phyloP scores from a whole-genome alignment of 2,797 vertebrate genomes.

The Enteromius trimaculatus region DNA sequence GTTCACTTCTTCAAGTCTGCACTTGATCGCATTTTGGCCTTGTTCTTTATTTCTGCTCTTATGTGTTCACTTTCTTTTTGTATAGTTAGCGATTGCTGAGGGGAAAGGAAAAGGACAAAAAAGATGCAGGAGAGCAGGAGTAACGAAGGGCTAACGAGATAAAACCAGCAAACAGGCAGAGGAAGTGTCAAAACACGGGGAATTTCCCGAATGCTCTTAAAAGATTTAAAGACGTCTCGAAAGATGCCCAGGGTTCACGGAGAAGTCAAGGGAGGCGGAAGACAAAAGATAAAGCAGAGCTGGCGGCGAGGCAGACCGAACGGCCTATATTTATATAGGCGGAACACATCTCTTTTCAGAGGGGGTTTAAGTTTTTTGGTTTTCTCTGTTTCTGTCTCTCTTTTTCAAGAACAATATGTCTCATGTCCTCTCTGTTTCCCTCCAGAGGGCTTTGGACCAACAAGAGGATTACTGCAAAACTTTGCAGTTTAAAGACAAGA shows the following conservation, averaged over 20 bases:
- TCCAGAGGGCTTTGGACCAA: not conserved
- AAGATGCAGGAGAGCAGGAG: not conserved
- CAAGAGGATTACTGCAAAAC: slow-evolving; percentile 30
- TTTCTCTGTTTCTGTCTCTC: slow-evolving; percentile 42
- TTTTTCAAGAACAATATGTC: slow-evolving; percentile 37
- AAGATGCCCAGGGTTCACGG: slow-evolving; percentile 68
- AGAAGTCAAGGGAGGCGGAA: slow-evolving; percentile 69
- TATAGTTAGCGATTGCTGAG: not conserved
- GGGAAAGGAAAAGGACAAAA: not conserved
- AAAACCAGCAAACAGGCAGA: slow-evolving; percentile 17
- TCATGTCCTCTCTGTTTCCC: slow-evolving; percentile 6
- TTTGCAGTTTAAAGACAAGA: not conserved
- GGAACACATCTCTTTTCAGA: slow-evolving; percentile 60
- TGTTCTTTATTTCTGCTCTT: not conserved
- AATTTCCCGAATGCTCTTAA: slow-evolving; percentile 31
- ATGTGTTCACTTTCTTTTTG: not conserved
- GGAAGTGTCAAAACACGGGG: slow-evolving; percentile 18
- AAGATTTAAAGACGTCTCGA: slow-evolving; percentile 35
- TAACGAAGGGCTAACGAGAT: not conserved
- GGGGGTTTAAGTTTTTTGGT: slow-evolving; percentile 57
- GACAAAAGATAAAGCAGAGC: slow-evolving; percentile 55
- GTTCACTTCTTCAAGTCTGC: not conserved
- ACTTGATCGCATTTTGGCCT: not conserved
- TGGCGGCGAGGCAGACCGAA: slow-evolving; percentile 57
- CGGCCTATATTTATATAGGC: slow-evolving; percentile 58